Base-by-base conservation (phyloP, 2,797 vertebrate species). In the Propithecus deckenii region DNA sequence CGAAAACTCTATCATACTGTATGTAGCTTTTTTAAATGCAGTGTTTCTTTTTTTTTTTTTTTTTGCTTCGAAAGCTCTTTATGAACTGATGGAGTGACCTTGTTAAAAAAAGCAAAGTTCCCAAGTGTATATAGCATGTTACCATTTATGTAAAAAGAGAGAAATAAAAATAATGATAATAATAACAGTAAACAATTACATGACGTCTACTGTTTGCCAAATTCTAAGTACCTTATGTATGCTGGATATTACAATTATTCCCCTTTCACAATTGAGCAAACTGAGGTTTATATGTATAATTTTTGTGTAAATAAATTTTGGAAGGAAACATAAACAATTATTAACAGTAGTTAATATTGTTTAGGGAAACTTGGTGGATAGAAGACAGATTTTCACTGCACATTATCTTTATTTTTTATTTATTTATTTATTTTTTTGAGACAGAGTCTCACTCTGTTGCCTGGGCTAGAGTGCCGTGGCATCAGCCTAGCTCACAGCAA, bases 11-110 rank as follows among this genome's bases (percentile, higher is more conserved):
- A 5, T 63, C 25, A 52, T 41, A 57, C 46, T 59, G 13, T 9
- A 18, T 78, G 76, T n/a, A 52, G 2, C 9, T 74, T 65, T 18
- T 65, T 75, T 89, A 78, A 78, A 75, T 50, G 12, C 20, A 61
- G 5, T 78, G 4, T 74, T 85, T 94, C 48, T 41, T 41, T 41
- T 41, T 41, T 41, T 41, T 41, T 41, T 41, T 41, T 41, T 41
- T 41, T 41, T 41, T 83, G 61, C 48, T 96, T 94, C 79, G n/a
- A 86, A 93, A 92, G 38, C 6, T 93, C 74, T 94, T 96, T 75
- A 91, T 89, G 38, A 96, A 90, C n/a, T 23, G 15, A 71, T 59
- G 8, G 83, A 81, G 2, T 57, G 32, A 86, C 20, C 18, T 57
- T 25, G 6, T 50, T 57, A 43, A 80, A 61, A 93, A 91, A 88